Evolutionary conservation across 1,140 invertebrate genomes (phyloP), one percentile per base, ranked within the genome.

Genomic region (Eciton burchellii): DNA sequence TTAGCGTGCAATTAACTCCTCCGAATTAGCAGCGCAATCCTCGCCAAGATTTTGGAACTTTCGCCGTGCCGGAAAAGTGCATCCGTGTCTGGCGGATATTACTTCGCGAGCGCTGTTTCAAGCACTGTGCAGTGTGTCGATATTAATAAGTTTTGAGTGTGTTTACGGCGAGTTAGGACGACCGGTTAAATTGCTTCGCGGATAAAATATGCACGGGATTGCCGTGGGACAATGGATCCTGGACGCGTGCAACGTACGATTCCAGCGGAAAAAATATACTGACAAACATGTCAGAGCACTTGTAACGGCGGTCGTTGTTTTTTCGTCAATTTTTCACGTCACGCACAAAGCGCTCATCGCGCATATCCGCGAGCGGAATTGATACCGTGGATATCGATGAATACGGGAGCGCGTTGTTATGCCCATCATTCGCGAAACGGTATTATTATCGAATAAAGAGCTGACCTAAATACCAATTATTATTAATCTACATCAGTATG

Each of bases 181-280:
- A 24, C 21, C 0, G n/a, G 16, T 68, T 49, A 68, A 68, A 45
- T 79, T 24, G 47, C 52, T 68, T 79, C 70, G 21, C 21, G 41
- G 21, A n/a, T 5, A 45, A 56, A 70, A 57, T 79, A 79, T 70
- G 21, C 35, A 29, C n/a, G n/a, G 29, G n/a, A 76, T 43, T 72
- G 19, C 35, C 19, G n/a, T 70, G 16, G 63, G 29, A 79, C 74
- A 70, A 70, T 70, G 26, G 74, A 79, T 68, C 56, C 63, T 16
- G 49, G 35, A 29, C 59, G 57, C 26, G 16, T 63, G 49, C 41
- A 26, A 70, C 66, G 43, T 45, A 45, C 26, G 35, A 70, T 41
- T 79, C 70, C 56, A 24, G n/a, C n/a, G 24, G 68, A 79, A 76
- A 79, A 79, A 74, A 41, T 62, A 49, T n/a, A 63, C 72, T 63